Conservation (phyloP, 2,113 vertebrate species). For the Hyperopisus bebe region DNA sequence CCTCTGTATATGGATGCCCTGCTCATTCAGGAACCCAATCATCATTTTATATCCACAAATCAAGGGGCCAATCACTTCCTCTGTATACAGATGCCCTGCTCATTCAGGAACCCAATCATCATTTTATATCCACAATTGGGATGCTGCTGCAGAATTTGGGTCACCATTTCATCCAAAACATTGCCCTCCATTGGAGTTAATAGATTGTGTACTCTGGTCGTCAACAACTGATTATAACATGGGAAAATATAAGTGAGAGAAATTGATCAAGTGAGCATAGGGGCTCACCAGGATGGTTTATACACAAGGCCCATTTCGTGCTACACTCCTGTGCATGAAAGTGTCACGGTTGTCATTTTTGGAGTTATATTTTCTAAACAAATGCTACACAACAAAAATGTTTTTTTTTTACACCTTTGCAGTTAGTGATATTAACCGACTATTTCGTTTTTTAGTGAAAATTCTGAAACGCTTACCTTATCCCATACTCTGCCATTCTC, state of each 20-base stretch:
- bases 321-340: not conserved
- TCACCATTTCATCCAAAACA: not conserved
- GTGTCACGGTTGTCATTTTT: not conserved
- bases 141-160: not conserved
- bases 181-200: not conserved
- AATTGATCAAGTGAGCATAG: not conserved
- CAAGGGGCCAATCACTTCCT: not conserved
- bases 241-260: not conserved
- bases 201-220: not conserved
- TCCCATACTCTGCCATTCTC: no score
- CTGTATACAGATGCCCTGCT: not conserved
- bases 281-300: not conserved
- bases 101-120: not conserved
- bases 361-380: not conserved
- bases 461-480: no score
- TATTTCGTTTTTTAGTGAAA: not conserved
- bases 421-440: not conserved
- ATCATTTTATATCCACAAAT: not conserved
- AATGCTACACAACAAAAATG: not conserved
- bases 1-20: not conserved
- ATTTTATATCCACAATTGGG: not conserved
- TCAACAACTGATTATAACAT: not conserved
- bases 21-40: not conserved
- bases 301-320: not conserved
- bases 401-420: not conserved